Percentiles rank a stretch among this genome's conserved stretches.
phyloP scores from a whole-genome alignment of 2,113 vertebrate species.

The Rhagologus leucostigma region DNA sequence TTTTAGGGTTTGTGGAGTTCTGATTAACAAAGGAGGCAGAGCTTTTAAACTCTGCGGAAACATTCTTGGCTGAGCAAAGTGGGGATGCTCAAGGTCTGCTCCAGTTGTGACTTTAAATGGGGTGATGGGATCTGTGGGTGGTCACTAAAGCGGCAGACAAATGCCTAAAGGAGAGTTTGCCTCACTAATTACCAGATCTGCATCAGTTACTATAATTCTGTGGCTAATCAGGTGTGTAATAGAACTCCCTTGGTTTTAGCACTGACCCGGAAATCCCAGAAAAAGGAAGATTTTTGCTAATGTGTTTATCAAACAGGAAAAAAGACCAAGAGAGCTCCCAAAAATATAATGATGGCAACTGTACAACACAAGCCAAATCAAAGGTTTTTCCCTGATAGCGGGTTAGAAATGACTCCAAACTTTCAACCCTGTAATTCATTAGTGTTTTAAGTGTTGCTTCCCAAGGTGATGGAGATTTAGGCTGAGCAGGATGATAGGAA shows the following conservation, averaged over 20 bases:
- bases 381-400: fast-evolving
- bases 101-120: fast-evolving
- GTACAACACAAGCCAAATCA: background rate
- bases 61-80: background rate
- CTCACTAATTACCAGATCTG: background rate
- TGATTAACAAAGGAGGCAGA: background rate
- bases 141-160: background rate
- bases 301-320: background rate
- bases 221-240: background rate
- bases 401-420: background rate
- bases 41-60: background rate
- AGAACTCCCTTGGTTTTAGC: background rate
- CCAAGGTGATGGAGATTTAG: background rate
- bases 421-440: background rate
- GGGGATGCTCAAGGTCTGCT: background rate
- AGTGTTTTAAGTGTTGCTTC: background rate
- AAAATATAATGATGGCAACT: too few species aligned
- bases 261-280: background rate
- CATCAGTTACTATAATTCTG: background rate
- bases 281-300: background rate
- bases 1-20: background rate
- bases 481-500: background rate
- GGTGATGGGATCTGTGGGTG: background rate
- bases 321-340: background rate
- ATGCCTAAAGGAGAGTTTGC: background rate